These are phyloP conservation scores for Tenthredo livida DNA, from an alignment of 2,888 invertebrate species.

Conservation along the genomic window DNA sequence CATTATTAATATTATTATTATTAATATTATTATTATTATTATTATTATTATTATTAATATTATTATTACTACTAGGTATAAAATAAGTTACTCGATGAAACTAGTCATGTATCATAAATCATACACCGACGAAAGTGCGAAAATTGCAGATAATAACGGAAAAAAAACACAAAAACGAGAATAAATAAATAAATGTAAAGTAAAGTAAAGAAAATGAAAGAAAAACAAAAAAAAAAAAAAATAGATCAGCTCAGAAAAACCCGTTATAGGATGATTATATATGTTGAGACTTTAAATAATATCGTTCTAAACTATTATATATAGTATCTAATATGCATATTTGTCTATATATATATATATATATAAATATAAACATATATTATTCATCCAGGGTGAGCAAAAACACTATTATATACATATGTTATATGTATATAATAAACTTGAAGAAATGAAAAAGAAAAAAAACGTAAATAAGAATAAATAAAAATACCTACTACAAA, in stretches of 20 bases:
- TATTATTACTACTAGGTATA: not conserved
- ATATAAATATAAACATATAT: not conserved
- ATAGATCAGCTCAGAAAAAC: not conserved
- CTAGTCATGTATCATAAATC: slow-evolving; percentile 66
- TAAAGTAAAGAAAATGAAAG: not conserved
- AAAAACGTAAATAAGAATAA: not conserved
- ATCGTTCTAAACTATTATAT: slow-evolving; percentile 34
- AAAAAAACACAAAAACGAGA: not conserved
- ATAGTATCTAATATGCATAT: not conserved
- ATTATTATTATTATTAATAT: not conserved
- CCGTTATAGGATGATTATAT: not conserved
- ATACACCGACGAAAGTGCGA: slow-evolving; percentile 41
- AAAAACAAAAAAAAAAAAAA: not conserved
- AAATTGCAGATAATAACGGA: not conserved
- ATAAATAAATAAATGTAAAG: not conserved
- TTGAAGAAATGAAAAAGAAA: not conserved
- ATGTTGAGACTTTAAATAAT: slow-evolving; percentile 1
- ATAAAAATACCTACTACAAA: slow-evolving; percentile 66
- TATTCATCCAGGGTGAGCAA: slow-evolving; percentile 25
- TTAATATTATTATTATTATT: not conserved
- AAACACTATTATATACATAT: slow-evolving; percentile 58
- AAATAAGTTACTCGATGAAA: slow-evolving; percentile 63
- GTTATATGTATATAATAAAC: slow-evolving; percentile 64
- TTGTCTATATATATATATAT: not conserved
- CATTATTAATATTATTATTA: too few species aligned